Base-by-base conservation (phyloP, 64 coral and sea anemone genomes). In the Catalaphyllia jardinei region DNA sequence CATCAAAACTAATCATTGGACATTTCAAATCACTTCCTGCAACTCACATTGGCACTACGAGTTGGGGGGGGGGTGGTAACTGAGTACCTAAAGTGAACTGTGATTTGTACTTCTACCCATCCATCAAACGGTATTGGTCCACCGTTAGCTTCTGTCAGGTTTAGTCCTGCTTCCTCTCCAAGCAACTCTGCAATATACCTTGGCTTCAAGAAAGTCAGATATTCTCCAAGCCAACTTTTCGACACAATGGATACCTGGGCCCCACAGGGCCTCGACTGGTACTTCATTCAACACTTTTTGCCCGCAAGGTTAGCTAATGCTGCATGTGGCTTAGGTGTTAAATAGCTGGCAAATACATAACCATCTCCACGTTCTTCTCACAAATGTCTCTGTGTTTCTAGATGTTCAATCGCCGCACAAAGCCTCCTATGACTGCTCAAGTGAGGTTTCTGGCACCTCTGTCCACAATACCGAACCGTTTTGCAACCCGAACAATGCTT, bases 371-470 rank as follows among this genome's bases (percentile, higher is more conserved):
- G 54, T 79, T 46, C 17, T 52, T 42, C 39, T 78, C 25, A 75
- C n/a, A 55, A 89, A 50, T 14, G 35, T 30, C 82, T 27, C 62
- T 79, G 0, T 22, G 60, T 57, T 88, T 79, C 60, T 62, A 93
- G 51, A 12, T 93, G 72, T 10, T 80, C 31, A 71, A 93, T 87
- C 24, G 91, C 86, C 55, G 76, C 60, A 60, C 91, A 93, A 18
- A 87, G 62, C 15, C 28, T 16, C 60, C 50, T 93, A 51, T 93
- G 91, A 51, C 60, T 67, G 9, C 31, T 82, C 85, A 75, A 88
- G 57, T 93, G 75, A 62, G 28, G 31, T 88, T 93, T 93, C 76
- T n/a, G n/a, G n/a, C n/a, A n/a, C n/a, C n/a, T n/a, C n/a, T n/a
- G n/a, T n/a, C n/a, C n/a, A n/a, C n/a, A 93, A 81, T 93, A 93